phyloP scores from a whole-genome alignment of 2,113 vertebrate species.

The Tetraodon nigroviridis region DNA sequence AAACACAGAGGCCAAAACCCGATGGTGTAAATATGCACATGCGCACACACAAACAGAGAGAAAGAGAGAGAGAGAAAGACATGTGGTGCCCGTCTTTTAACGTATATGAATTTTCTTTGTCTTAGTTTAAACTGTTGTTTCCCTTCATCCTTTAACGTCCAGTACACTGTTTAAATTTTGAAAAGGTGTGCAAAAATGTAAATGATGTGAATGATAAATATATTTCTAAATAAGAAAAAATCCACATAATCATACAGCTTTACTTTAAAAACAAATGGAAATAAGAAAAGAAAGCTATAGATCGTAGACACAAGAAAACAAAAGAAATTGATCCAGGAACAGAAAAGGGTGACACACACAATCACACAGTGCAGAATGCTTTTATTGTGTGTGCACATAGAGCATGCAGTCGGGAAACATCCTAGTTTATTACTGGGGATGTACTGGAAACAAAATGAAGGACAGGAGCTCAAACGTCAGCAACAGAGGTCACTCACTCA shows the following conservation, averaged over 20 bases:
- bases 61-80: not conserved
- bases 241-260: slow-evolving; percentile 1
- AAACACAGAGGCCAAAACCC: slow-evolving; percentile 5
- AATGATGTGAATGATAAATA: no score
- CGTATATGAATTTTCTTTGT: not conserved
- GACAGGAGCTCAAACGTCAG: slow-evolving; percentile 65
- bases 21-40: slow-evolving; percentile 15
- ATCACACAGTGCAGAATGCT: slow-evolving; percentile 35
- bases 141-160: not conserved
- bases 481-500: slow-evolving; percentile 55
- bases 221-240: slow-evolving; percentile 11
- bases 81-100: slow-evolving; percentile 14
- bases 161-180: no score
- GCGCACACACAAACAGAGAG: not conserved
- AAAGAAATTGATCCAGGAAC: slow-evolving; percentile 21
- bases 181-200: no score
- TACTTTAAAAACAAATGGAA: slow-evolving; percentile 4
- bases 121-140: not conserved
- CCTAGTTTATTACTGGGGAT: slow-evolving; percentile 33
- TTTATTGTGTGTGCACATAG: slow-evolving; percentile 49
- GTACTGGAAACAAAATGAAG: slow-evolving; percentile 39
- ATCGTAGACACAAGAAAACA: slow-evolving; percentile 15
- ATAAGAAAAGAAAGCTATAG: slow-evolving; percentile 11
- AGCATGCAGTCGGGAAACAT: slow-evolving; percentile 56
- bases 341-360: slow-evolving; percentile 30